Percentiles rank a stretch among this genome's conserved stretches.
phyloP scores from a whole-genome alignment of 2,888 invertebrate species.

The Pediacus dermestoides region DNA sequence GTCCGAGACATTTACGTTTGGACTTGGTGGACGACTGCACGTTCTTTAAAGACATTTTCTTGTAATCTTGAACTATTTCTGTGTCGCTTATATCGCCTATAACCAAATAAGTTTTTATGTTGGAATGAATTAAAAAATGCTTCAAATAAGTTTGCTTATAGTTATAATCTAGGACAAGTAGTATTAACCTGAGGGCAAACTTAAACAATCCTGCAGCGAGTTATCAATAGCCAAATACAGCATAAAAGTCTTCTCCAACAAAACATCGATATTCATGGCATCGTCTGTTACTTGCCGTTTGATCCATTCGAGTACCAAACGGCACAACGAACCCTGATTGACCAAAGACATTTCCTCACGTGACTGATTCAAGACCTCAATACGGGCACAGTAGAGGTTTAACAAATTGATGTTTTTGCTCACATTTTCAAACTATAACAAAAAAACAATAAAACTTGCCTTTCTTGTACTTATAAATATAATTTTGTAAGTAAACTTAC shows the following conservation, averaged over 20 bases:
- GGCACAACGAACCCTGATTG: constrained; percentile 58
- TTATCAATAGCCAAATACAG: constrained; percentile 73
- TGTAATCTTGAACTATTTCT: constrained; percentile 75
- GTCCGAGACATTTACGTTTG: constrained; percentile 53
- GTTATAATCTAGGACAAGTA: background rate
- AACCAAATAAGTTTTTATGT: constrained; percentile 10
- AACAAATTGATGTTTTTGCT: constrained; percentile 61
- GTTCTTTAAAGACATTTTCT: constrained; percentile 51
- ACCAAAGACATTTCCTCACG: constrained; percentile 63
- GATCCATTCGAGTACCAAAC: constrained; percentile 64
- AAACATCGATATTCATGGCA: constrained; percentile 40
- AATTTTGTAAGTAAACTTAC: constrained; percentile 47
- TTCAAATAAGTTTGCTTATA: no score
- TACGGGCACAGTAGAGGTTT: constrained; percentile 63
- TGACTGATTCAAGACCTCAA: constrained; percentile 73
- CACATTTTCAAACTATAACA: constrained; percentile 61
- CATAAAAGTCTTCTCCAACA: constrained; percentile 68
- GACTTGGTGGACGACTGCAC: constrained; percentile 41
- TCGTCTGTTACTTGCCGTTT: constrained; percentile 48
- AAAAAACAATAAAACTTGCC: constrained; percentile 8
- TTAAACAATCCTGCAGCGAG: constrained; percentile 74
- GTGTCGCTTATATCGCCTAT: constrained; percentile 62
- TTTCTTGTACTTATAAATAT: constrained; percentile 4
- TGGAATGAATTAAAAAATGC: constrained; percentile 7
- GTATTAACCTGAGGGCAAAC: constrained; percentile 56